Conservation (phyloP, 2,888 invertebrate species). For the Oxycera nigricornis region DNA sequence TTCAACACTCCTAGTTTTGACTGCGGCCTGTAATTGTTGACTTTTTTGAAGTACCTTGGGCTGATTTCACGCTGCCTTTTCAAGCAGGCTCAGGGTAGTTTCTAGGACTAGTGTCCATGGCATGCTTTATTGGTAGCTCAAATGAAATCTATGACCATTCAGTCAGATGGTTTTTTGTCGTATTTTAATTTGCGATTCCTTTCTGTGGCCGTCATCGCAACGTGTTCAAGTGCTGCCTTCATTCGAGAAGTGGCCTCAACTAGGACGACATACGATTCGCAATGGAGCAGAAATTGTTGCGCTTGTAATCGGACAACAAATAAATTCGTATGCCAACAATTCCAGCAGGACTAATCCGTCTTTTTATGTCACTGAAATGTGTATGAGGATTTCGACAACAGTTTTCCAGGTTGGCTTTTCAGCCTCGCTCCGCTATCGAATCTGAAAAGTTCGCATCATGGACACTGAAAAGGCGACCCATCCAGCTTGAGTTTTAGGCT, state of each 20-base stretch:
- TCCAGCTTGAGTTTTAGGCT: neutral
- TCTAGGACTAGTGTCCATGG: neutral
- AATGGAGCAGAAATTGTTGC: conserved; percentile 32
- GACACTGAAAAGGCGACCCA: neutral
- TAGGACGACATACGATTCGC: neutral
- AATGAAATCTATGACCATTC: conserved; percentile 26
- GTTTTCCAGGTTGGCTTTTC: conserved; percentile 26
- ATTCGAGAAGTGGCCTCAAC: neutral
- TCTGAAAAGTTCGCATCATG: conserved; percentile 37
- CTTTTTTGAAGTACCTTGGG: neutral
- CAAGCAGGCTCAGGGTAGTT: neutral
- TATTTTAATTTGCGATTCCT: conserved; percentile 37
- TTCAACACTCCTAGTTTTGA: neutral
- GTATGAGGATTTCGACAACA: conserved; percentile 20
- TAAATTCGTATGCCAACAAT: conserved; percentile 34
- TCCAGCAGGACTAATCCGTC: conserved; percentile 38
- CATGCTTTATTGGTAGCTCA: neutral
- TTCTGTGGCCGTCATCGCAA: conserved; percentile 29
- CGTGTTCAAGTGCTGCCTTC: neutral
- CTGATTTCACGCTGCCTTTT: neutral
- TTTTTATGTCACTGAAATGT: conserved; percentile 39
- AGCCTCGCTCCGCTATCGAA: conserved; percentile 26
- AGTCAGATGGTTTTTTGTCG: conserved; percentile 25
- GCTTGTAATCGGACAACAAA: conserved; percentile 34
- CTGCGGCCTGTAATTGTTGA: neutral